Percentiles rank a stretch among this genome's conserved stretches.
phyloP scores from a whole-genome alignment of 2,797 vertebrate species.

The Novumbra hubbsi region DNA sequence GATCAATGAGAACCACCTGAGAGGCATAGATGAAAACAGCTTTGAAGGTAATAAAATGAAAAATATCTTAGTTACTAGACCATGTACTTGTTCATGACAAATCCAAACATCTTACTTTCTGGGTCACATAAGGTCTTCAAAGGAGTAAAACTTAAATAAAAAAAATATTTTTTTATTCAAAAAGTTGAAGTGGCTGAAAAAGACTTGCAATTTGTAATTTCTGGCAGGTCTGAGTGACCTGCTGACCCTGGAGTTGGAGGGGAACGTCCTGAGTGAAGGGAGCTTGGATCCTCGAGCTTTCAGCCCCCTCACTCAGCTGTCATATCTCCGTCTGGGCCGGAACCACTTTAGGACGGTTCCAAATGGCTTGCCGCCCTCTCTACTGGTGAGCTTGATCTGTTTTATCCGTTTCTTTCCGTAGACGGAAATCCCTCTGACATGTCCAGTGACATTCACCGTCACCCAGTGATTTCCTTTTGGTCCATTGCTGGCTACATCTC shows the following conservation, averaged over 20 bases:
- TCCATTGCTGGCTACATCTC: no score
- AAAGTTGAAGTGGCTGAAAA: neutral
- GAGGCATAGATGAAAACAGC: conserved; percentile 73
- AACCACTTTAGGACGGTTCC: conserved; percentile 92
- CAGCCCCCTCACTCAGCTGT: conserved; percentile 76
- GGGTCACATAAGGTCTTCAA: neutral
- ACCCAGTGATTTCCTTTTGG: neutral
- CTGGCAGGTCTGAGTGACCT: conserved; percentile 80
- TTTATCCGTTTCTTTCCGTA: neutral
- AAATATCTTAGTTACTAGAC: neutral
- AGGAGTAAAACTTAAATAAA: neutral
- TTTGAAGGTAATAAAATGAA: conserved; percentile 77
- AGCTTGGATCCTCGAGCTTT: conserved; percentile 85
- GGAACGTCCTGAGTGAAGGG: conserved; percentile 87
- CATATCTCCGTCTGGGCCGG: conserved; percentile 86
- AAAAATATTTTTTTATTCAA: neutral
- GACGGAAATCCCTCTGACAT: neutral
- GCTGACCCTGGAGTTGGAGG: conserved; percentile 93
- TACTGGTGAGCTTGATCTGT: conserved; percentile 76
- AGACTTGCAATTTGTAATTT: conserved; percentile 21
- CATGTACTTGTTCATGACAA: neutral
- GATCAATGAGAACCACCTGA: conserved; percentile 90
- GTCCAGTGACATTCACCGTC: neutral
- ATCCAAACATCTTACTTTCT: neutral
- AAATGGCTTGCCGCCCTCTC: conserved; percentile 84